Conservation (phyloP, 2,888 invertebrate species). For the Drosophila trichaetosa region DNA sequence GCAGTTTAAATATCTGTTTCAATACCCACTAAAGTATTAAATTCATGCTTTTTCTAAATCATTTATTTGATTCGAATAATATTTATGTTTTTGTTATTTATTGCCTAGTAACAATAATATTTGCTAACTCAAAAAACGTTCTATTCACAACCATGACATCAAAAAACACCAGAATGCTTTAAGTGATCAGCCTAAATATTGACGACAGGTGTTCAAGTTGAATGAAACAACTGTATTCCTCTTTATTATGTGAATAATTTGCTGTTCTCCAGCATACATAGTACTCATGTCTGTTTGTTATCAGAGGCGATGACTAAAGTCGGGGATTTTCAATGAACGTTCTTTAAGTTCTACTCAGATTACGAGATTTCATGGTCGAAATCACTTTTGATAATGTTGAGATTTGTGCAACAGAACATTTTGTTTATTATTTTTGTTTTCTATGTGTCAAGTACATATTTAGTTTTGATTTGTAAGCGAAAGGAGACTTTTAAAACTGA, state of each 20-base stretch:
- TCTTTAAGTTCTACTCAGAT: not conserved
- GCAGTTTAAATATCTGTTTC: not conserved
- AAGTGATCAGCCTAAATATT: constrained; percentile 18
- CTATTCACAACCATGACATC: constrained; percentile 7
- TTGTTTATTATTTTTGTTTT: not conserved
- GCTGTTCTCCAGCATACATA: constrained; percentile 13
- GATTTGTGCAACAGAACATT: not conserved
- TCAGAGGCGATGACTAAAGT: constrained; percentile 38
- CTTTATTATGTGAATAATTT: constrained; percentile 10
- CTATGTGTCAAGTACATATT: constrained; percentile 7
- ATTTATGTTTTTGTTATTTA: not conserved
- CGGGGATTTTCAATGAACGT: constrained; percentile 32
- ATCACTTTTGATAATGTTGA: constrained; percentile 4
- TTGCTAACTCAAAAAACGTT: not conserved
- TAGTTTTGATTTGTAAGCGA: not conserved
- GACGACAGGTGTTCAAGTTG: constrained; percentile 36
- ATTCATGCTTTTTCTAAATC: not conserved
- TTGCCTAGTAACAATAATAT: not conserved
- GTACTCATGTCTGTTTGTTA: constrained; percentile 12
- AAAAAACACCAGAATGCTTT: not conserved
- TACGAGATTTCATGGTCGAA: constrained; percentile 13
- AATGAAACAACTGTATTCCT: constrained; percentile 9
- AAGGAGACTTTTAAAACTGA: not conserved
- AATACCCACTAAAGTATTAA: not conserved
- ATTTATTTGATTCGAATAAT: not conserved